Evolutionary conservation across 2,113 vertebrate genomes (phyloP).

Genomic region (Sylvia atricapilla): DNA sequence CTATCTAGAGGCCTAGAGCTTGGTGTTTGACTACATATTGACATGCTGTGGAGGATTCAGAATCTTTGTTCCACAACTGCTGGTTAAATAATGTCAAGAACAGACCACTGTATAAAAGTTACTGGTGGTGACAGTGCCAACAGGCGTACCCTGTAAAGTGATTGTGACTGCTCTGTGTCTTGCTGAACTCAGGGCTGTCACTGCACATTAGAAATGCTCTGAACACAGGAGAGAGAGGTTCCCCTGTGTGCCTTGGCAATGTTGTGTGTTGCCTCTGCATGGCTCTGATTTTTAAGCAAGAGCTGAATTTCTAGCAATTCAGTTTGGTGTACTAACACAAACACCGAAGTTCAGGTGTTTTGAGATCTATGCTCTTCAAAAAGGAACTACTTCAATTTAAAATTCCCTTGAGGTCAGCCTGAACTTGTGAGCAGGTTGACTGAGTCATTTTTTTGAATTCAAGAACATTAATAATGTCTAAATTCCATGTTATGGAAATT

Average conservation of each 20-base stretch:
- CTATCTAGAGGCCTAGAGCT: not conserved
- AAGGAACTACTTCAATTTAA: not conserved
- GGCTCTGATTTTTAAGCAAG: not conserved
- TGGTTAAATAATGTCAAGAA: not conserved
- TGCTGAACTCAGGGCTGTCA: not conserved
- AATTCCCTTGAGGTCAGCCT: not conserved
- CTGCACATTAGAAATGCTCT: not conserved
- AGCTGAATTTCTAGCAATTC: not conserved
- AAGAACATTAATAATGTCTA: not conserved
- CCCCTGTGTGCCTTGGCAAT: not conserved
- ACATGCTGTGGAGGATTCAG: not conserved
- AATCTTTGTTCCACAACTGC: not conserved
- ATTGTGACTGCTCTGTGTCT: not conserved
- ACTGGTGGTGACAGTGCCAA: not conserved
- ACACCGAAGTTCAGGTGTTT: not conserved
- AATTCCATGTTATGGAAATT: not conserved
- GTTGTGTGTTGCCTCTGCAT: not conserved
- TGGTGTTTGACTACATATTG: not conserved
- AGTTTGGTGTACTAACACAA: not conserved
- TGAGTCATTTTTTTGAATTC: not conserved
- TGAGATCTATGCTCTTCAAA: not conserved
- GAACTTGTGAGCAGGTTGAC: not conserved
- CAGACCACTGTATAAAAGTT: not conserved
- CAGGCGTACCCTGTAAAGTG: not conserved
- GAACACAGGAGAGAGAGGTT: not conserved